Evolutionary conservation across 2,797 vertebrate species (phyloP), one percentile per base, ranked within the genome.

Genomic region (Epinephelus awoara): DNA sequence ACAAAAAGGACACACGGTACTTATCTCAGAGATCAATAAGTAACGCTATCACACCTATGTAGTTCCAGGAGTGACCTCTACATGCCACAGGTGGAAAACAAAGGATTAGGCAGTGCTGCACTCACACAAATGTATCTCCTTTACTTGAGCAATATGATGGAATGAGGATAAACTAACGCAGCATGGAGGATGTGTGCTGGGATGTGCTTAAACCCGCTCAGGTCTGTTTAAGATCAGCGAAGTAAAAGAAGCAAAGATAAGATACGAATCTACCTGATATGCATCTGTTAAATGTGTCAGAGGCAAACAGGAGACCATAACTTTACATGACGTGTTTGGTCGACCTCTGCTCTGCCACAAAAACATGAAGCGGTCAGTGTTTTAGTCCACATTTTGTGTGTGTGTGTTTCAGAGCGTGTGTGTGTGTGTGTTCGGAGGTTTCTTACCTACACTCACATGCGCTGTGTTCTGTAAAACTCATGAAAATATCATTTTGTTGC

Each of bases 391-490:
- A 55, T 15, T 49, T 49, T 66, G 68, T 69, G 59, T 42, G 65
- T 56, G 54, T 64, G 40, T 40, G 40, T 42, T 34, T 34, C 29
- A 34, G 55, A 62, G 68, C 64, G 59, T 38, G 67, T 55, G 54
- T 64, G 57, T 34, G 74, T 56, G 70, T 74, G 85, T 74, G 72
- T 59, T 63, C 6, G 46, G 65, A 9, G 85, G 70, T 85, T 91
- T 94, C 97, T 97, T 97, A 99, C 98, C 98, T 99, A 97, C 98
- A 99, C 93, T 97, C 96, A 95, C 98, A 99, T 94, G 95, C 96
- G 94, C 91, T 97, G 94, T 99, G 98, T 94, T 99, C 97, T 93
- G 96, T 95, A 92, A 99, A 99, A 94, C 96, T 99, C 97, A 98
- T 97, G 87, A 95, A 96, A 82, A 95, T 93, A 92, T 97, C 95